Evolutionary conservation across 2,888 invertebrate species (phyloP).

Genomic region (Tinea trinotella): DNA sequence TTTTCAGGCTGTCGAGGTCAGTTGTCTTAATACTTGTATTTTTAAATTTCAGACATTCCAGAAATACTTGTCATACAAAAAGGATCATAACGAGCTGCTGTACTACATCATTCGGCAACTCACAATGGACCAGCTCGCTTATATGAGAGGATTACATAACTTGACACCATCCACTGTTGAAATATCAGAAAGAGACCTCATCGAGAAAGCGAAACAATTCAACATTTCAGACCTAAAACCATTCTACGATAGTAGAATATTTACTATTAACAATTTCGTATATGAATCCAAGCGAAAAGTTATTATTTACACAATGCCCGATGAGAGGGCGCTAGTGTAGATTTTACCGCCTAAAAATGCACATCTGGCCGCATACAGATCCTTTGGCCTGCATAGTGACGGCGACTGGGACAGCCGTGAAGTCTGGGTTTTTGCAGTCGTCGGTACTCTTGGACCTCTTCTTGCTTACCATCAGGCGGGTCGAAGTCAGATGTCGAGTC

Average conservation of each 20-base stretch:
- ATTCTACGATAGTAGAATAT: slow-evolving; percentile 93
- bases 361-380: too few relatives aligned
- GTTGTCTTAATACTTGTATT: too few relatives aligned
- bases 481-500: too few relatives aligned
- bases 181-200: slow-evolving; percentile 79
- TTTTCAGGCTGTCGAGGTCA: too few relatives aligned
- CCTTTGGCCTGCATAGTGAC: too few relatives aligned
- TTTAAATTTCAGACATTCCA: slow-evolving; percentile 83
- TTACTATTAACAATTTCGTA: slow-evolving; percentile 88
- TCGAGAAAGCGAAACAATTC: slow-evolving; percentile 88
- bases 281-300: slow-evolving; percentile 88
- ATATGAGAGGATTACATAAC: slow-evolving; percentile 80
- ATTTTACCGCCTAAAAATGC: too few relatives aligned
- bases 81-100: slow-evolving; percentile 95
- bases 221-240: slow-evolving; percentile 90
- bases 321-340: slow-evolving; percentile 34
- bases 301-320: slow-evolving; percentile 86
- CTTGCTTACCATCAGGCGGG: too few relatives aligned
- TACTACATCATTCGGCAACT: slow-evolving; percentile 96
- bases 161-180: slow-evolving; percentile 81
- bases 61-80: slow-evolving; percentile 92
- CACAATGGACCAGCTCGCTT: slow-evolving; percentile 90
- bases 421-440: too few relatives aligned
- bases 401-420: too few relatives aligned
- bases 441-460: too few relatives aligned